Percentiles rank a stretch among this genome's conserved stretches.
These are phyloP conservation scores for Leptinotarsa haldemani DNA, from an alignment of 2,888 invertebrate species.

Conservation along the genomic window DNA sequence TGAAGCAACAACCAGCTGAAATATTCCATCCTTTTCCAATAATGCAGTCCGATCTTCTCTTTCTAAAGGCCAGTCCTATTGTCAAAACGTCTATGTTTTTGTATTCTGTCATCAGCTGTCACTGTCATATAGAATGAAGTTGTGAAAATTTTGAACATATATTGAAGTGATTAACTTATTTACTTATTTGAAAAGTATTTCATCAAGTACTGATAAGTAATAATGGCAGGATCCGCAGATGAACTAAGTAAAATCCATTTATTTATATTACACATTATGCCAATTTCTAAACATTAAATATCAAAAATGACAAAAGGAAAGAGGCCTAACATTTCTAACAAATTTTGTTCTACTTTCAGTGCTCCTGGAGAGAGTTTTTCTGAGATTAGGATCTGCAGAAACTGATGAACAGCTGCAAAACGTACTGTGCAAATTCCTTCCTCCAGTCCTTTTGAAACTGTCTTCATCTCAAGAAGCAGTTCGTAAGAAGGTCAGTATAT, in stretches of 20 bases:
- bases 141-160: not conserved
- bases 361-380: constrained; percentile 88
- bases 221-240: constrained; percentile 37
- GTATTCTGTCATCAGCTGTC: not conserved
- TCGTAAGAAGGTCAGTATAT: constrained; percentile 64
- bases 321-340: constrained; percentile 5
- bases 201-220: constrained; percentile 7
- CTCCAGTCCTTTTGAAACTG: constrained; percentile 90
- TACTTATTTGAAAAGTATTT: not conserved
- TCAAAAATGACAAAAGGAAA: no score
- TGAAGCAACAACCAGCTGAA: no score
- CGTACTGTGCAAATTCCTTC: constrained; percentile 83
- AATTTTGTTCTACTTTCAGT: constrained; percentile 68
- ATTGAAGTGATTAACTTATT: not conserved
- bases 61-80: not conserved
- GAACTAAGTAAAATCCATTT: constrained; percentile 33
- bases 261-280: not conserved
- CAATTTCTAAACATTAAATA: not conserved
- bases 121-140: constrained; percentile 1
- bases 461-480: constrained; percentile 89
- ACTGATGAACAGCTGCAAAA: constrained; percentile 89
- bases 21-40: no score
- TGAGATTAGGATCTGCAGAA: constrained; percentile 89
- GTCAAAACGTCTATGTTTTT: not conserved
- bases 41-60: no score